Percentiles rank a stretch among this genome's conserved stretches.
Evolutionary conservation across 2,113 vertebrate species (phyloP).

Genomic region (Leptodactylus fuscus): DNA sequence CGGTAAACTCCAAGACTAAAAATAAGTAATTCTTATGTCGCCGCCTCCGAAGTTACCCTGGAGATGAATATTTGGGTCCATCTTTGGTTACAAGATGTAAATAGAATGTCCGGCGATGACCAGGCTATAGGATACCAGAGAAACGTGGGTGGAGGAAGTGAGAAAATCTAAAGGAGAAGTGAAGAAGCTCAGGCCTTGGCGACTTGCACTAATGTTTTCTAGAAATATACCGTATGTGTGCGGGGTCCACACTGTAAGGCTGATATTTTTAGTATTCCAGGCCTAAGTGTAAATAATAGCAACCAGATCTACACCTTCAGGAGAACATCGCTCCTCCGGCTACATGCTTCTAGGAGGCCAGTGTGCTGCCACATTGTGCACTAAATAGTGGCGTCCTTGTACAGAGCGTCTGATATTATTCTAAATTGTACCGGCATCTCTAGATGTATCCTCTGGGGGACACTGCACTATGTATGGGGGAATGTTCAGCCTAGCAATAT

Average conservation of each 20-base stretch:
- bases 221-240: background rate
- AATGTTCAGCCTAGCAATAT: background rate
- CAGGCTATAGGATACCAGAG: too few species aligned
- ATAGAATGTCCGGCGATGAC: background rate
- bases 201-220: background rate
- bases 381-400: background rate
- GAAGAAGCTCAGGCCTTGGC: background rate
- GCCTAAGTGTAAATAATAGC: background rate
- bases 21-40: background rate
- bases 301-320: background rate
- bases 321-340: background rate
- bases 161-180: background rate
- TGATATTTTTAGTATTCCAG: background rate
- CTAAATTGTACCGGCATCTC: background rate
- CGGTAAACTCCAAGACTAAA: constrained; percentile 13
- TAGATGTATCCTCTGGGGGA: background rate
- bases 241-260: background rate
- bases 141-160: background rate
- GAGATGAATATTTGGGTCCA: background rate
- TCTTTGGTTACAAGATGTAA: background rate
- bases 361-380: too few species aligned
- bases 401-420: background rate
- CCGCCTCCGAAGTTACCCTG: constrained; percentile 1
- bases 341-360: background rate
- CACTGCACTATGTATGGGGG: background rate